phyloP scores from a whole-genome alignment of 64 coral and sea anemone genomes.

The Orbicella faveolata region DNA sequence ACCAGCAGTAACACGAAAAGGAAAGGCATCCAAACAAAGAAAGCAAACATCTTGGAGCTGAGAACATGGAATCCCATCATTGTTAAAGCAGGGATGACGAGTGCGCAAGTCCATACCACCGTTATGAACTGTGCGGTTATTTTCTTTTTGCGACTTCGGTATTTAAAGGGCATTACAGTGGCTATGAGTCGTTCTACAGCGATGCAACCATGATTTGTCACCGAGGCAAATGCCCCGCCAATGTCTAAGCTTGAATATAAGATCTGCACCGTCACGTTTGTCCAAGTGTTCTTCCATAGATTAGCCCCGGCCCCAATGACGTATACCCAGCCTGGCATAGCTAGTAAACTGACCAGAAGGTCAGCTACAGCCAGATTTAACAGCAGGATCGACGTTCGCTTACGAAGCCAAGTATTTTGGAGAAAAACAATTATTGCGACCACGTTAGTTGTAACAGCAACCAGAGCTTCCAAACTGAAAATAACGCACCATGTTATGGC shows the following conservation, averaged over 20 bases:
- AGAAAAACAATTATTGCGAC: slow-evolving; percentile 14
- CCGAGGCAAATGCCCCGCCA: slow-evolving; percentile 7
- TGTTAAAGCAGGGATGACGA: not conserved
- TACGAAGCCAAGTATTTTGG: not conserved
- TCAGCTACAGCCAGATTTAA: slow-evolving; percentile 49
- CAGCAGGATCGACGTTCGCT: slow-evolving; percentile 20
- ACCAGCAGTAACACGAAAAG: not conserved
- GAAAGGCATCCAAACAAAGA: slow-evolving; percentile 46
- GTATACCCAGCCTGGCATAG: slow-evolving; percentile 31
- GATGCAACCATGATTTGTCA: slow-evolving; percentile 37
- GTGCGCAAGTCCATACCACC: slow-evolving; percentile 2
- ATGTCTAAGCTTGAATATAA: slow-evolving; percentile 33
- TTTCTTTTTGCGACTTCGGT: not conserved
- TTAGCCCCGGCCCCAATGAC: not conserved
- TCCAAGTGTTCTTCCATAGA: not conserved
- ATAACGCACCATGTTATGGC: slow-evolving; percentile 46
- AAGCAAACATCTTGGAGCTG: not conserved
- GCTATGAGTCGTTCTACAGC: slow-evolving; percentile 56
- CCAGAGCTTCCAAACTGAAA: slow-evolving; percentile 37
- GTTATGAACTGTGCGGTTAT: not conserved
- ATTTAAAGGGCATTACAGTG: slow-evolving; percentile 25
- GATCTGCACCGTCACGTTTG: not conserved
- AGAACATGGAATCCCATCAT: not conserved
- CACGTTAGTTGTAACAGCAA: not conserved
- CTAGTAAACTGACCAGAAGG: slow-evolving; percentile 16